Conservation (phyloP, 2,797 vertebrate species). For the Crossoptilon crossoptilon region DNA sequence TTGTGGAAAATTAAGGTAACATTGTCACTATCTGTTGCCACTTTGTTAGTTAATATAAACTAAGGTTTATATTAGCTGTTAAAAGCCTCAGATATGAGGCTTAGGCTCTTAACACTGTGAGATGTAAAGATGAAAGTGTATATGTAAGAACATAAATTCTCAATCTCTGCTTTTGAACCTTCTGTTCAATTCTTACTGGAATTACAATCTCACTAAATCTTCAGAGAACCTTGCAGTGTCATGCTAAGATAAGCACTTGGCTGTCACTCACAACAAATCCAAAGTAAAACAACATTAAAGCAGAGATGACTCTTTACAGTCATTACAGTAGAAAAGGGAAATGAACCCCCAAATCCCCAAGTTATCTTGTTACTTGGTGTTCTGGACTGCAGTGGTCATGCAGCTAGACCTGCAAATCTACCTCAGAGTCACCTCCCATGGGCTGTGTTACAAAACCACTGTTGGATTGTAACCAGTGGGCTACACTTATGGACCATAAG, state of each 20-base stretch:
- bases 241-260: constrained; percentile 1
- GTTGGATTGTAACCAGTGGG: neutral
- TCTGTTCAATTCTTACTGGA: constrained; percentile 4
- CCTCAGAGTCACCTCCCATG: neutral
- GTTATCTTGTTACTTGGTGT: neutral
- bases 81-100: neutral
- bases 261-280: constrained; percentile 23
- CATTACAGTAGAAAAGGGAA: neutral
- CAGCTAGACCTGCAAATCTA: neutral
- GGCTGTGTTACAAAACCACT: neutral
- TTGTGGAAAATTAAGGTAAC: neutral
- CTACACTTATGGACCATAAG: neutral
- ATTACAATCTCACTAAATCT: constrained; percentile 13
- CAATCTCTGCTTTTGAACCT: neutral
- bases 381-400: neutral
- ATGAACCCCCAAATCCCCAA: neutral
- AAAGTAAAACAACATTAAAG: constrained; percentile 5
- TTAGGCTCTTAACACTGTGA: neutral
- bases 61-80: neutral
- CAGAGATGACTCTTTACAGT: neutral
- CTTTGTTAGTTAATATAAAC: neutral
- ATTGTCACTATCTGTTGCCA: neutral
- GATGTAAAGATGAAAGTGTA: neutral
- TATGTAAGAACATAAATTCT: neutral
- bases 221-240: neutral